Percentiles rank a stretch among this genome's conserved stretches.
These are phyloP conservation scores for Potamarius usumacintae DNA, from an alignment of 2,113 vertebrate species.

Conservation along the genomic window DNA sequence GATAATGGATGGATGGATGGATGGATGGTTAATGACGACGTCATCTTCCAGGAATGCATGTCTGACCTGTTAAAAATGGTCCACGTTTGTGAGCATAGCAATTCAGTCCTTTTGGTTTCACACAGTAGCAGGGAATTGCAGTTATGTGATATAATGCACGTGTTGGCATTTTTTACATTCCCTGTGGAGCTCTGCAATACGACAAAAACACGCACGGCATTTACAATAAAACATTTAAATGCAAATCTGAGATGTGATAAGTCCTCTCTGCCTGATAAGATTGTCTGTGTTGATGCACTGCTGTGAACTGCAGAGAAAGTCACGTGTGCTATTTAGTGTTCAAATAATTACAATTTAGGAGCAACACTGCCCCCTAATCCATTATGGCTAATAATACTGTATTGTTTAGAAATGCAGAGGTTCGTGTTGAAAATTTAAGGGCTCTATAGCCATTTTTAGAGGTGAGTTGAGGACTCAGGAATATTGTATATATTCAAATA, in stretches of 20 bases:
- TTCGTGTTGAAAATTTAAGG: not conserved
- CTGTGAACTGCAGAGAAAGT: not conserved
- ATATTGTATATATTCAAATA: not conserved
- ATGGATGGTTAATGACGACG: not conserved
- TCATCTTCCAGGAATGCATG: not conserved
- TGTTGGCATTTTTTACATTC: not conserved
- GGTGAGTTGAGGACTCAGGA: not conserved
- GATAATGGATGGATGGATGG: no score
- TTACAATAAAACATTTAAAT: constrained; percentile 2
- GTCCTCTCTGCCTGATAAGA: not conserved
- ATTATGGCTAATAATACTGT: not conserved
- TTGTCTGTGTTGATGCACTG: not conserved
- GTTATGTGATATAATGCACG: not conserved
- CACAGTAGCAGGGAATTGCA: not conserved
- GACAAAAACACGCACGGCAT: not conserved
- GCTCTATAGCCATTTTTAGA: not conserved
- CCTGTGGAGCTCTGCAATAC: not conserved
- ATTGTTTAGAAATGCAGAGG: not conserved
- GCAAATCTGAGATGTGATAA: not conserved
- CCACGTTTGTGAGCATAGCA: not conserved
- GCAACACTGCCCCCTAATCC: constrained; percentile 27
- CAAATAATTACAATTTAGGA: not conserved
- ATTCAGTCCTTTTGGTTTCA: not conserved
- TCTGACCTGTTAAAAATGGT: not conserved
- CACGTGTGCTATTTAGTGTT: not conserved